Conservation (phyloP, 2,888 invertebrate genomes). For the Eristalis intricaria region DNA sequence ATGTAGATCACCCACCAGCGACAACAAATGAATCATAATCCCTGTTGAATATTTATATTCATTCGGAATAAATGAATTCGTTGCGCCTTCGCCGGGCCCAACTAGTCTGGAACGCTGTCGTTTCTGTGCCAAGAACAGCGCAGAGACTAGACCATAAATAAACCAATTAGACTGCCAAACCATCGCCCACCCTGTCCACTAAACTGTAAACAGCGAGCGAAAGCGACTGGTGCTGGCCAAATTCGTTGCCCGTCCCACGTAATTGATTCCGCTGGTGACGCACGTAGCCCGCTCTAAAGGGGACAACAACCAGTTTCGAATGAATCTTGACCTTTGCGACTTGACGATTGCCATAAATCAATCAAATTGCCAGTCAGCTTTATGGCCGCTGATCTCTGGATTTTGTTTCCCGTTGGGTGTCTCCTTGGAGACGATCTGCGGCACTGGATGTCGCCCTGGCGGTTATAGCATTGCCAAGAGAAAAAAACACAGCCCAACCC, state of each 20-base stretch:
- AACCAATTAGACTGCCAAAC: slow-evolving; percentile 11
- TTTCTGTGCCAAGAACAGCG: neutral
- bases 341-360: slow-evolving; percentile 24
- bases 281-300: neutral
- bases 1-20: neutral
- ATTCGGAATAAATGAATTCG: neutral
- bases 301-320: slow-evolving; percentile 6
- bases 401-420: neutral
- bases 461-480: neutral
- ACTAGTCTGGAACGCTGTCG: neutral
- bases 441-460: too few relatives aligned
- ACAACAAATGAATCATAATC: neutral
- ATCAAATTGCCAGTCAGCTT: neutral
- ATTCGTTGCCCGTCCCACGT: slow-evolving; percentile 8
- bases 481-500: slow-evolving; percentile 21
- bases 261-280: slow-evolving; percentile 3
- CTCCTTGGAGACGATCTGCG: neutral
- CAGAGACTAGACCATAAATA: neutral
- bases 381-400: slow-evolving; percentile 18
- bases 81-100: neutral
- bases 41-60: neutral
- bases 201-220: slow-evolving; percentile 6
- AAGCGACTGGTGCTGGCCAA: slow-evolving; percentile 7
- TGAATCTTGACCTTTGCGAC: neutral
- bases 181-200: neutral